Percentiles rank a stretch among this genome's conserved stretches.
Conservation (phyloP, 2,888 invertebrate genomes). For the Agrochola lychnidis region DNA sequence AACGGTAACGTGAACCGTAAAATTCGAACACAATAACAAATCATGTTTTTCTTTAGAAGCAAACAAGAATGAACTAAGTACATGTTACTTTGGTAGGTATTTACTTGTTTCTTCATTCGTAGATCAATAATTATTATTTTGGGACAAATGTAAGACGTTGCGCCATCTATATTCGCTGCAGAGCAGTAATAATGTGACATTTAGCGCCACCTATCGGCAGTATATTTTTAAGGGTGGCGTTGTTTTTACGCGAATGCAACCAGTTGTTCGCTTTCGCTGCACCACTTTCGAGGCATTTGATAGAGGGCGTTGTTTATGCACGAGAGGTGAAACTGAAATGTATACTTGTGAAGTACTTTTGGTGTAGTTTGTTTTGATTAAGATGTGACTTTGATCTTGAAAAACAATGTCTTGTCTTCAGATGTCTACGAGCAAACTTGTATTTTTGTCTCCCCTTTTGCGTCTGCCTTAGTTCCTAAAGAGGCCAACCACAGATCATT, state of each 20-base stretch:
- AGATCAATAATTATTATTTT: not conserved
- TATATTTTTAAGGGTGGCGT: not conserved
- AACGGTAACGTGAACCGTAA: constrained; percentile 20
- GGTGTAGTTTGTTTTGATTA: not conserved
- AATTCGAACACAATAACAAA: constrained; percentile 16
- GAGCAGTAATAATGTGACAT: not conserved
- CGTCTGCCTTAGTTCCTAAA: not conserved
- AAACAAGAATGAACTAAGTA: not conserved
- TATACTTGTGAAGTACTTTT: not conserved
- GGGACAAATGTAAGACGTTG: not conserved
- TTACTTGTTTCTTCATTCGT: constrained; percentile 3
- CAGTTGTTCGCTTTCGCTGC: too few relatives aligned
- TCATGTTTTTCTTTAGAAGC: not conserved
- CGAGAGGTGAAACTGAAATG: not conserved
- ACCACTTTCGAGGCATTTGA: not conserved
- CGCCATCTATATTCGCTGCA: constrained; percentile 21
- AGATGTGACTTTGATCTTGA: not conserved
- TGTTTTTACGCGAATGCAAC: not conserved
- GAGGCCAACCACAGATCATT: not conserved
- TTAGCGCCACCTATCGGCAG: constrained; percentile 4
- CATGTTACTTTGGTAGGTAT: not conserved
- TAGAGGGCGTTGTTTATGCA: constrained; percentile 20
- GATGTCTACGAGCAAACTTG: not conserved
- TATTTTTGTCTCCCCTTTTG: not conserved
- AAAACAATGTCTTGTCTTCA: not conserved